Base-by-base conservation (phyloP, 35 echinoderm and acorn worm genomes). In the Holothuria glaberrima region DNA sequence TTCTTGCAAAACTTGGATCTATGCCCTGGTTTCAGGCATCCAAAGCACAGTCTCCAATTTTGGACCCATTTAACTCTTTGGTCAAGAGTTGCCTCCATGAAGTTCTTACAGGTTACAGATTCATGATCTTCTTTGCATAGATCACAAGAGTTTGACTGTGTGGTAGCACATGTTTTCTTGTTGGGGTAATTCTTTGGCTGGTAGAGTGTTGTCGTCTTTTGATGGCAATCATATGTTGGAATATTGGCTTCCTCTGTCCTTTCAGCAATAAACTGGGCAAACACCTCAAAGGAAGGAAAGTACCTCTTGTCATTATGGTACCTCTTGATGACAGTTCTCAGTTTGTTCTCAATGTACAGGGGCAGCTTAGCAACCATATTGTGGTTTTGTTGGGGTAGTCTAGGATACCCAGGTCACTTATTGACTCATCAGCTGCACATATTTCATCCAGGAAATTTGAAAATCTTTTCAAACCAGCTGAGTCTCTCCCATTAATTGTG, bases 291-390 rank as follows among this genome's bases (percentile, higher is more conserved):
- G 13, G 84, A 56, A 6, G 94, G 84, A 60, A 97, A 82, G 30
- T 32, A 35, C 0, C 54, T 6, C 28, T 59, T 46, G 0, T 82
- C 12, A 19, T 57, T 82, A 5, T 82, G 35, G 46, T 82, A 31
- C n/a, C 24, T 82, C 77, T 58, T 86, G 2, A 31, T 27, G 10
- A 87, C 86, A 21, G 58, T 80, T 4, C 95, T 35, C 89, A 90
- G 94, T 71, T 86, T 79, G 0, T 10, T 46, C 0, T 94, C 58
- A 0, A 97, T 22, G 78, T 89, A 94, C 9, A 86, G 57, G 7
- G 95, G 89, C 45, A 97, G 86, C 31, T 97, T 97, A 7, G 76
- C 57, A 12, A 94, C 9, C 52, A 97, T 22, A 21, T 97, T 97
- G 21, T 74, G 26, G 72, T 94, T 97, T 76, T 93, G 86, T 71